Evolutionary conservation across 2,113 vertebrate species (phyloP), one percentile per base, ranked within the genome.

Genomic region (Gallinago undulata): DNA sequence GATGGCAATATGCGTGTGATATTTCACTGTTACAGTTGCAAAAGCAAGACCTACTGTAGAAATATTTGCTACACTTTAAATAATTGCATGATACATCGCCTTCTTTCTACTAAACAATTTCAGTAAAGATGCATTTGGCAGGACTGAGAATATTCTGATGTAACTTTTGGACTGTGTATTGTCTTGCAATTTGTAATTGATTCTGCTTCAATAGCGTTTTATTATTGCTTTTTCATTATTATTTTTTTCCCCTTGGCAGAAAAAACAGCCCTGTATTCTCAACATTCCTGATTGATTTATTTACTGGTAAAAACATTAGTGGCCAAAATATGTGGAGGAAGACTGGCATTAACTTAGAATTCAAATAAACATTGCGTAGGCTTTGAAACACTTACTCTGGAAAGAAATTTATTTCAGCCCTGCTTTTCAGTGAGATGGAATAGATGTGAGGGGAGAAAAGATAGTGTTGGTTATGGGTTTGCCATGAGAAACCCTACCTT

Each of bases 1-100:
- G 94, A 94, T 96, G 95, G 90, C 86, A 96, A 96, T 89, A 37
- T 79, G 33, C 3, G 21, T 94, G 91, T 95, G 90, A 75, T 83
- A 74, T 89, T 92, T 95, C 81, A 86, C 67, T 87, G 43, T 77
- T 67, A 75, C 55, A 56, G 51, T 28, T 83, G 50, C 39, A 80
- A 80, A 76, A 11, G 22, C 24, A 74, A 91, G 83, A 87, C 30
- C 47, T 70, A 13, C 28, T 66, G 67, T 69, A 87, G 60, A 75
- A 89, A 73, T 92, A 39, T 70, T 88, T 79, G 53, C 9, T 55
- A 53, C 6, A 18, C 55, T 75, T 70, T n/a, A 92, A 73, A 68
- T 89, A 80, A 88, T 77, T 35, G 66, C 70, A 79, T 3, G 14
- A 55, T 55, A 14, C 13, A 41, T 70, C 5, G 13, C 51, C 31